Evolutionary conservation across 1,140 invertebrate species (phyloP), one percentile per base, ranked within the genome.

Genomic region (Lepidotrigona ventralis): DNA sequence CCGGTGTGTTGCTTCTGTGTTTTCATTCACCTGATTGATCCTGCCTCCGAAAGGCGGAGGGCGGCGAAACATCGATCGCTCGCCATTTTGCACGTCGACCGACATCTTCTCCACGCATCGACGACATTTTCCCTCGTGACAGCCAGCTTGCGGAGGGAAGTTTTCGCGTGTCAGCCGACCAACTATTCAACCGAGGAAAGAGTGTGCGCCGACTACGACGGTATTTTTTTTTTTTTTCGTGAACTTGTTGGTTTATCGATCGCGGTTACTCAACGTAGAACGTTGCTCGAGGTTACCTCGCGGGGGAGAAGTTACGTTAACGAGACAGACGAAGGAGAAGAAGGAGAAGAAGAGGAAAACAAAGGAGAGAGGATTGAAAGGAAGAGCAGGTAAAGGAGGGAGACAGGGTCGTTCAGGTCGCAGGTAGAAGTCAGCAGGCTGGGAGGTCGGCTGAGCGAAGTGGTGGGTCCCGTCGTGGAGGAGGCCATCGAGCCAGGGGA

Each of bases 381-480:
- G 21, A 72, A 72, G 17, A 29, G 63, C 17, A 58, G 66, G 53
- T 26, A 68, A 79, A 78, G 83, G 77, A 75, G 82, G 82, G 80
- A 77, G 77, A 23, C 39, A 79, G 70, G 87, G 79, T 90, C 89
- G 76, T 81, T 72, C 82, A 72, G 88, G 79, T 86, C 81, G 90
- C 83, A 81, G 85, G 63, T 78, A 88, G 87, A 92, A 93, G 90
- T 91, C 93, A 90, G 91, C 93, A 94, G 93, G 93, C 93, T 94
- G 93, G 93, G 93, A 92, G 93, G 93, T 92, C 91, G 93, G 90
- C 85, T 94, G 91, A 94, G 93, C 89, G 93, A 94, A 86, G 93
- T 94, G 85, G 93, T 94, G 93, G 93, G 93, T 93, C 93, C 93
- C 93, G 93, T 94, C 93, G 93, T 94, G 93, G 93, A 94, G 93